Percentiles rank a stretch among this genome's conserved stretches.
phyloP scores from a whole-genome alignment of 2,113 vertebrate genomes.

The Gobiocypris rarus region DNA sequence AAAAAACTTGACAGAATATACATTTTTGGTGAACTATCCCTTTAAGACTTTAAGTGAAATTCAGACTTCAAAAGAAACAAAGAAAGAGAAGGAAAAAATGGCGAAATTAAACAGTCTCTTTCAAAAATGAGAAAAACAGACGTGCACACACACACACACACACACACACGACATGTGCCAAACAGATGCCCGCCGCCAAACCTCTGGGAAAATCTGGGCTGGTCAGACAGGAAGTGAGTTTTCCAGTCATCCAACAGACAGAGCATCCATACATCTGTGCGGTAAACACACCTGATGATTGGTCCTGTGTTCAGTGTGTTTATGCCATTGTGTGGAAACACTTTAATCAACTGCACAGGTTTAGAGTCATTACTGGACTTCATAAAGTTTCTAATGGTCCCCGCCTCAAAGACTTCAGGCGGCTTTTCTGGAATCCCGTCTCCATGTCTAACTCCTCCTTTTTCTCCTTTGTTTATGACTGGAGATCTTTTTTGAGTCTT shows the following conservation, averaged over 20 bases:
- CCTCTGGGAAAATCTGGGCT: conserved; percentile 59
- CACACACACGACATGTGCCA: conserved; percentile 64
- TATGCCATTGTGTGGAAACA: neutral
- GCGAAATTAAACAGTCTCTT: conserved; percentile 39
- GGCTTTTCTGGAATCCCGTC: neutral
- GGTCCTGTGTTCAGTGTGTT: neutral
- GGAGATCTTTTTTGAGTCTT: conserved; percentile 19
- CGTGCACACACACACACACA: conserved; percentile 18
- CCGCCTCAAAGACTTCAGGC: neutral
- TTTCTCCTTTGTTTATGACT: conserved; percentile 19
- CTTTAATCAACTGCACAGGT: neutral
- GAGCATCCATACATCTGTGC: conserved; percentile 21
- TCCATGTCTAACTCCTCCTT: conserved; percentile 13
- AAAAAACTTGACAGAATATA: neutral
- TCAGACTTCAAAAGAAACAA: conserved; percentile 19
- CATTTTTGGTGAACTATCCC: neutral
- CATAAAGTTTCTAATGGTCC: neutral
- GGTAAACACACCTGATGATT: conserved; percentile 7
- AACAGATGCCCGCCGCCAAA: conserved; percentile 62
- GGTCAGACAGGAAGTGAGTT: conserved; percentile 49
- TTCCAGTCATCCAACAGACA: conserved; percentile 42
- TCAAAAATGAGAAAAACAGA: conserved; percentile 46
- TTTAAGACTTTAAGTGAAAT: conserved; percentile 28
- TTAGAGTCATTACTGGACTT: neutral
- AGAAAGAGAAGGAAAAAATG: neutral